These are phyloP conservation scores for Spicauda simplicius DNA, from an alignment of 2,888 invertebrate species.

Conservation along the genomic window DNA sequence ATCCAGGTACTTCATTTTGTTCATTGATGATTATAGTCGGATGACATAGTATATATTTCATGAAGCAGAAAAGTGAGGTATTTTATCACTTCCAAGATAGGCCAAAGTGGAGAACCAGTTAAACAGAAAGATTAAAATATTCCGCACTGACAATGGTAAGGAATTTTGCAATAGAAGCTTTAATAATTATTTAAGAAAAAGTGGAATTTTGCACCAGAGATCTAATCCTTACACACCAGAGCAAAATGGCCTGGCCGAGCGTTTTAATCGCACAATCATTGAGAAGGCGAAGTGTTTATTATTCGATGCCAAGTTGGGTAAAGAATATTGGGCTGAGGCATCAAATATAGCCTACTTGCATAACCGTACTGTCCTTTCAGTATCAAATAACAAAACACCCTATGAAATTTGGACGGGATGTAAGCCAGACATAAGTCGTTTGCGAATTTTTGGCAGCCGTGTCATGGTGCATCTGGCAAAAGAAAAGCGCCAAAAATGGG, in stretches of 20 bases:
- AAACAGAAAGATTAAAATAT: conserved; percentile 4
- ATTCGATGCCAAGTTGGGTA: conserved; percentile 36
- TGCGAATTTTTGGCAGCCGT: conserved; percentile 26
- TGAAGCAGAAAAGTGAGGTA: conserved; percentile 22
- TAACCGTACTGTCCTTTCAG: conserved; percentile 38
- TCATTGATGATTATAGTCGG: conserved; percentile 23
- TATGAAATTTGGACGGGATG: conserved; percentile 41
- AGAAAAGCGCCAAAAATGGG: conserved; percentile 41
- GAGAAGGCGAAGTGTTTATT: too few species aligned
- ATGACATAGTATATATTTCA: conserved; percentile 26
- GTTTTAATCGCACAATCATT: too few species aligned
- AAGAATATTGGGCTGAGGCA: conserved; percentile 44
- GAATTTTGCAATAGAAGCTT: conserved; percentile 40
- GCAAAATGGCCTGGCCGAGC: too few species aligned
- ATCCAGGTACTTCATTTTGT: too few species aligned
- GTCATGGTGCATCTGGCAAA: conserved; percentile 45
- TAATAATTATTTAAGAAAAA: conserved; percentile 31
- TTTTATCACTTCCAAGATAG: conserved; percentile 23
- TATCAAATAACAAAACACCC: conserved; percentile 38
- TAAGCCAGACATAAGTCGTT: conserved; percentile 41
- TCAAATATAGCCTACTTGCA: conserved; percentile 39
- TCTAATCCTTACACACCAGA: conserved; percentile 43
- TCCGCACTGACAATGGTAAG: conserved; percentile 37
- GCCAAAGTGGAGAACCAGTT: conserved; percentile 19
- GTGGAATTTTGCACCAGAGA: conserved; percentile 41